Conservation (phyloP, 2,888 invertebrate species). For the Anagyrus pseudococci region DNA sequence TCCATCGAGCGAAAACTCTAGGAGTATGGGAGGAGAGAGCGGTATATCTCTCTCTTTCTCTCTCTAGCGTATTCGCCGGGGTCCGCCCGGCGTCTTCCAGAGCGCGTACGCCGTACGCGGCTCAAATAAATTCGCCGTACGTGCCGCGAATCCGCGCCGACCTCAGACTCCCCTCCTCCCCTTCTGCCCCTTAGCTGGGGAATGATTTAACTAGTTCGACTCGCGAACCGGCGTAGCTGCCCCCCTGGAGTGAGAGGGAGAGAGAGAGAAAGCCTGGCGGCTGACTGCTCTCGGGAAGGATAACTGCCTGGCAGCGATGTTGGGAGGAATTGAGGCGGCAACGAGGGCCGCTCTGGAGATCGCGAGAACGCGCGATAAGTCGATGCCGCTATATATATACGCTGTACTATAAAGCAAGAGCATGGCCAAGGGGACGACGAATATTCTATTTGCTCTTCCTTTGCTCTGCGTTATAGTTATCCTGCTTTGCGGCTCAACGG, state of each 20-base stretch:
- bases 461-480: too few relatives aligned
- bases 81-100: constrained; percentile 5
- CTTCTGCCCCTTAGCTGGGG: constrained; percentile 43
- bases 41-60: too few relatives aligned
- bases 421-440: too few relatives aligned
- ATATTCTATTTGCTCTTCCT: too few relatives aligned
- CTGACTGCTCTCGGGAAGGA: too few relatives aligned
- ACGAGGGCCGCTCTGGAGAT: not conserved
- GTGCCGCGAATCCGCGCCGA: constrained; percentile 55
- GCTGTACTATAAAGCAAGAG: too few relatives aligned
- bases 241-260: not conserved
- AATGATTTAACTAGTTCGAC: constrained; percentile 46
- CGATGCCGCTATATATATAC: too few relatives aligned
- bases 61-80: too few relatives aligned
- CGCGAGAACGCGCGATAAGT: too few relatives aligned
- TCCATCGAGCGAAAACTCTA: constrained; percentile 21
- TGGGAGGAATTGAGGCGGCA: not conserved
- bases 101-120: constrained; percentile 46
- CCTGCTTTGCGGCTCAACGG: too few relatives aligned
- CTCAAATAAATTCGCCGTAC: constrained; percentile 58
- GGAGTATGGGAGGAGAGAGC: too few relatives aligned
- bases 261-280: too few relatives aligned
- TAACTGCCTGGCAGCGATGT: not conserved
- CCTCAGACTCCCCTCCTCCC: constrained; percentile 4
- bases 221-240: not conserved